Percentiles rank a stretch among this genome's conserved stretches.
These are phyloP conservation scores for Microctonus brassicae DNA, from an alignment of 2,888 invertebrate species.

Conservation along the genomic window DNA sequence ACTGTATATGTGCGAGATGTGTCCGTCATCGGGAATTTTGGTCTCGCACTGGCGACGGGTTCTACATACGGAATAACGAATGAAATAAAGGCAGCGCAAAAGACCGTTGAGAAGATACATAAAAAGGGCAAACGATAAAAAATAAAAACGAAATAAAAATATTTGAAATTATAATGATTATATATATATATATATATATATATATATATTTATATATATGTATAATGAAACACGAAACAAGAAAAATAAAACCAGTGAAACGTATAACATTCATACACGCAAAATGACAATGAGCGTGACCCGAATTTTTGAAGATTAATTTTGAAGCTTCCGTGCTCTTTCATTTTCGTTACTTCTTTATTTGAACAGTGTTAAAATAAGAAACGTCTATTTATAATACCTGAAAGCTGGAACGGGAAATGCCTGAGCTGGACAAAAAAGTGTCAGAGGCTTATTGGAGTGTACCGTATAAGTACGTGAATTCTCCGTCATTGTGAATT, in stretches of 20 bases:
- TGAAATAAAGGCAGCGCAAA: conserved; percentile 11
- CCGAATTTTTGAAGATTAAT: conserved; percentile 21
- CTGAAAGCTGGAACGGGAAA: conserved; percentile 82
- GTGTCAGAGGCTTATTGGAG: conserved; percentile 69
- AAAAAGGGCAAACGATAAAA: conserved; percentile 4
- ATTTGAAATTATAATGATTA: not conserved
- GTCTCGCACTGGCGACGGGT: conserved; percentile 68
- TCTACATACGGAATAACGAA: conserved; percentile 53
- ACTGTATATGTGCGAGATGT: conserved; percentile 63
- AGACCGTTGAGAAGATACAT: not conserved
- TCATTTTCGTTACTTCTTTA: not conserved
- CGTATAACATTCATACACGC: conserved; percentile 21
- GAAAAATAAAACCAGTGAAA: not conserved
- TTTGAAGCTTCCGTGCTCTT: not conserved
- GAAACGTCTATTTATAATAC: conserved; percentile 67
- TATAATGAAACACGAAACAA: conserved; percentile 14
- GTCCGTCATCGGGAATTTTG: conserved; percentile 64
- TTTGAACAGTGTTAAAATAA: not conserved
- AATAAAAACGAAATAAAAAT: conserved; percentile 4
- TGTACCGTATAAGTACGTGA: conserved; percentile 66
- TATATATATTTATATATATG: conserved; percentile 2
- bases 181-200: too few species aligned
- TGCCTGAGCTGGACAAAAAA: conserved; percentile 83
- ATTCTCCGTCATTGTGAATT: conserved; percentile 70
- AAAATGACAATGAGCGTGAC: conserved; percentile 14